Base-by-base conservation (phyloP, 2,888 invertebrate species). In the Sphinx pinastri region DNA sequence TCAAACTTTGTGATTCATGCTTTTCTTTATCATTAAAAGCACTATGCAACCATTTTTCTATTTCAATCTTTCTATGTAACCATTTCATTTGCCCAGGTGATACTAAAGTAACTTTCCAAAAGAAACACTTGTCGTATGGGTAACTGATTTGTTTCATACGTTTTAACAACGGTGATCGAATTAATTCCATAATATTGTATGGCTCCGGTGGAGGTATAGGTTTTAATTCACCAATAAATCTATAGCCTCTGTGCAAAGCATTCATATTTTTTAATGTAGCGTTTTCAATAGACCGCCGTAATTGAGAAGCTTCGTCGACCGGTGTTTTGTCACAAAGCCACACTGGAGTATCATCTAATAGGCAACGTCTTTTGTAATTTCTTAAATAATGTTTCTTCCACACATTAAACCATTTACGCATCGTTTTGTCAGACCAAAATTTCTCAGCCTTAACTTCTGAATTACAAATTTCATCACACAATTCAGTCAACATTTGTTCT, bases 101-200 rank as follows among this genome's bases (percentile, higher is more conserved):
- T 10, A 95, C 95, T 68, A 96, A 82, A 7, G 95, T 93, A 51
- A 96, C 83, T 88, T 96, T 96, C 96, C 96, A 96, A 84, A 93
- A 84, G 83, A 91, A 85, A 79, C 88, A 88, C 84, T 90, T 88
- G 78, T 91, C 83, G 80, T 93, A 83, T 75, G 84, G 90, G 82
- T 88, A 93, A 78, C 78, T 88, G 67, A 89, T 94, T 88, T 88
- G 94, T 86, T 88, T 94, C 93, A 86, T 94, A 68, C 86, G 94
- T 89, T 83, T 93, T 72, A 90, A 84, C 77, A 89, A 86, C 73
- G 85, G 89, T 72, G 86, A 93, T 78, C 86, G 93, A 81, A 88
- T 95, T 77, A 83, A 91, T 87, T 87, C 94, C 86, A 93, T 88
- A 2, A 94, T 81, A 72, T 93, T 90, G 69, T 87, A 92, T 10